These are phyloP conservation scores for Smittia aterrima DNA, from an alignment of 2,888 invertebrate genomes.

Conservation along the genomic window DNA sequence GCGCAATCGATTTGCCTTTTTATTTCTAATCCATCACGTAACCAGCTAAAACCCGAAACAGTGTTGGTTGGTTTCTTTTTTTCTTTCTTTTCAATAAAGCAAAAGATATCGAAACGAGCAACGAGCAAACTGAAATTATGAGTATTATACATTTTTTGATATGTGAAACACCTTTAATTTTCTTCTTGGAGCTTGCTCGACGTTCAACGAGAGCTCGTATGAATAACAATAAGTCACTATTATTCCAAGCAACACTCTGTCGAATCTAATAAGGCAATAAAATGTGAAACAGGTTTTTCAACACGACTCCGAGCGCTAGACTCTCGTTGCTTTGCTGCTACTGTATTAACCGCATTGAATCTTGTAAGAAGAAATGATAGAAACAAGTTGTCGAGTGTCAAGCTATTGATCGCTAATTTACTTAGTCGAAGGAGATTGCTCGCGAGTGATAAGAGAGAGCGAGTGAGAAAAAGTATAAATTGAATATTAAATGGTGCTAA, in stretches of 20 bases:
- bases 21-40: slow-evolving; percentile 21
- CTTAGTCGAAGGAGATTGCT: neutral
- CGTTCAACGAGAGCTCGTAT: neutral
- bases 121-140: slow-evolving; percentile 13
- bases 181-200: neutral
- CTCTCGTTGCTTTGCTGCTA: slow-evolving; percentile 35
- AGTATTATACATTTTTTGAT: slow-evolving; percentile 20
- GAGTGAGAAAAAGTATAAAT: slow-evolving; percentile 13
- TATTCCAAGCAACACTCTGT: slow-evolving; percentile 23
- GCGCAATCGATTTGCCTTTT: neutral
- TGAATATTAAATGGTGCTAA: slow-evolving; percentile 17
- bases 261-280: slow-evolving; percentile 27
- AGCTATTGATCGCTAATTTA: slow-evolving; percentile 16
- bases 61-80: neutral
- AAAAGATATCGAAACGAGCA: slow-evolving; percentile 9
- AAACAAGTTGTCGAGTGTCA: slow-evolving; percentile 24
- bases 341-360: slow-evolving; percentile 25
- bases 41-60: neutral
- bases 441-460: slow-evolving; percentile 9
- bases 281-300: slow-evolving; percentile 34
- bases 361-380: slow-evolving; percentile 33
- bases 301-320: slow-evolving; percentile 13
- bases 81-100: neutral
- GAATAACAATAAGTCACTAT: slow-evolving; percentile 33
- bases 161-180: slow-evolving; percentile 17